Evolutionary conservation across 2,113 vertebrate species (phyloP), one percentile per base, ranked within the genome.

Genomic region (Xiphophorus hellerii): DNA sequence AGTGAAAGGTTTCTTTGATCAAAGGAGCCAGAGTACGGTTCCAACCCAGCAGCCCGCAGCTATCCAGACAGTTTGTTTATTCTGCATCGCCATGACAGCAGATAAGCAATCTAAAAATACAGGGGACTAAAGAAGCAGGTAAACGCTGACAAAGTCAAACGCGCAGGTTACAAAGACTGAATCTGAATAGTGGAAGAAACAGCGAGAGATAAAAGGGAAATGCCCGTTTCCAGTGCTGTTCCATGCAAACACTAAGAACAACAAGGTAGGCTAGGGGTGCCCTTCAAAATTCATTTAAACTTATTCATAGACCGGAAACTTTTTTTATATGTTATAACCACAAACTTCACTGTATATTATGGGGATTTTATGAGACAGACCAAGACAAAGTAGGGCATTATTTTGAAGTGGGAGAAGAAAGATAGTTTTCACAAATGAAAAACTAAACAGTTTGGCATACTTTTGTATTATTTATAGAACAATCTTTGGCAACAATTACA

Each of bases 51-150:
- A 86, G 81, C 66, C 71, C 80, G 66, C 65, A 54, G 82, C 77
- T 83, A 88, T 79, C 85, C 67, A 76, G 85, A 79, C 7, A 70
- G 80, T 80, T 81, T 92, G 91, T 94, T 93, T 94, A 92, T 83
- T 83, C 82, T 84, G 82, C 75, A 92, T 88, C 74, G 84, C 89
- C 88, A 92, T 92, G 92, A 92, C 86, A 62, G 89, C 90, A 91
- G 92, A 93, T 92, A 93, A 90, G 87, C 69, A 72, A 92, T 89
- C 88, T 89, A 91, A 93, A 92, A 90, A 92, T 91, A 92, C 79
- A 81, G 69, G 69, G 73, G 69, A 69, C 74, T 73, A 66, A 77
- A 89, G 83, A 77, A 82, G 84, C 67, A 54, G 87, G 72, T 42
- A 78, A 83, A 77, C 68, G 80, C 84, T 84, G 87, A 84, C 82